These are phyloP conservation scores for Adelges cooleyi DNA, from an alignment of 1,140 invertebrate species.

Conservation along the genomic window DNA sequence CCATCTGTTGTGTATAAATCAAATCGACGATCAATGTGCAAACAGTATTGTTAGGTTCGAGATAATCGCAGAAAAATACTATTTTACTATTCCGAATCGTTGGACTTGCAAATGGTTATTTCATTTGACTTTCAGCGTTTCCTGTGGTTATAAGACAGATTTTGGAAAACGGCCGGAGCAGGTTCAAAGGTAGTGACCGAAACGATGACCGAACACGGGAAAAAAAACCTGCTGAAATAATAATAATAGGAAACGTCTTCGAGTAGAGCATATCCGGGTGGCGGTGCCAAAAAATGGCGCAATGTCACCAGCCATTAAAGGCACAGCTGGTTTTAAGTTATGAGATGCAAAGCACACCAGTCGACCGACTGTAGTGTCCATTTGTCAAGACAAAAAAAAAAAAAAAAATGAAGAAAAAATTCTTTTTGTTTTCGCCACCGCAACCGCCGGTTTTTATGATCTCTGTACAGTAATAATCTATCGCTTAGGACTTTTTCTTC, in stretches of 20 bases:
- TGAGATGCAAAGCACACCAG: background rate
- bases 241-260: background rate
- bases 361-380: background rate
- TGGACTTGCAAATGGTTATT: no score
- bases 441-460: background rate
- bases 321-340: slow-evolving; percentile 11
- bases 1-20: no score
- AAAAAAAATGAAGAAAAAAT: slow-evolving; percentile 30
- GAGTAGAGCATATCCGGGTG: background rate
- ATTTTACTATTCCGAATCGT: no score
- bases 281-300: slow-evolving; percentile 5
- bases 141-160: no score
- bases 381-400: slow-evolving; percentile 5
- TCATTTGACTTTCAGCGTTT: no score
- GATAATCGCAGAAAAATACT: no score
- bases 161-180: no score
- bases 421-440: slow-evolving; percentile 23
- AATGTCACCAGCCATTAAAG: background rate
- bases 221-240: no score
- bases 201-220: no score
- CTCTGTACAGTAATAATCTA: background rate
- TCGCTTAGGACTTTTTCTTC: background rate
- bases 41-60: no score
- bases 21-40: no score
- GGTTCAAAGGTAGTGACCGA: no score